Evolutionary conservation across 1,140 invertebrate species (phyloP).

Genomic region (Coenobita brevimanus): DNA sequence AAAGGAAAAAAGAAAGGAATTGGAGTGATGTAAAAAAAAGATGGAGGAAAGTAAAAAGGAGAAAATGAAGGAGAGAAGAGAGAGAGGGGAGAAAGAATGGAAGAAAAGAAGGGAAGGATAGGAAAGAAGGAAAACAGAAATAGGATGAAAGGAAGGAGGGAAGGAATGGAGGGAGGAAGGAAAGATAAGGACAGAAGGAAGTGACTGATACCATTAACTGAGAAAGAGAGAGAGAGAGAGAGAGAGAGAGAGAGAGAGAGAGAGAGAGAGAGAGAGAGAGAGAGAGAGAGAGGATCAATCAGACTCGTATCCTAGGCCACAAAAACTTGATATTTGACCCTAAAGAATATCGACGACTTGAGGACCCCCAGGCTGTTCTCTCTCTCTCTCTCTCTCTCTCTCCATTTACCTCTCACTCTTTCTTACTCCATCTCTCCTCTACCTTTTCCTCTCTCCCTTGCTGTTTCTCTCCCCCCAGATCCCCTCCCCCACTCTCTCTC

Average conservation of each 20-base stretch:
- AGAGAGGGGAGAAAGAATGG: neutral
- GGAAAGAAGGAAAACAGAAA: neutral
- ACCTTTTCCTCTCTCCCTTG: too few species aligned
- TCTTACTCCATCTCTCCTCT: too few species aligned
- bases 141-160: neutral
- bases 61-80: neutral
- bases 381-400: too few species aligned
- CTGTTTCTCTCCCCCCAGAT: too few species aligned
- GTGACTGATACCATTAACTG: neutral
- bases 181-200: neutral
- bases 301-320: neutral
- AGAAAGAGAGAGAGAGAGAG: conserved; percentile 1
- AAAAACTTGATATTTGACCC: too few species aligned
- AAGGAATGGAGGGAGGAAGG: neutral
- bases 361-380: too few species aligned
- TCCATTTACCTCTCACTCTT: too few species aligned
- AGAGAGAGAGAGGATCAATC: neutral
- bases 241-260: conserved; percentile 20
- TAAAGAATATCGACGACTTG: too few species aligned
- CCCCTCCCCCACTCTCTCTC: too few species aligned
- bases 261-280: conserved; percentile 24
- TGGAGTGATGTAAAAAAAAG: neutral
- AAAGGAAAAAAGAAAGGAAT: neutral
- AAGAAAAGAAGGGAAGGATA: neutral
- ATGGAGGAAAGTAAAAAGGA: neutral